Base-by-base conservation (phyloP, 2,113 vertebrate species). In the Engystomops pustulosus region DNA sequence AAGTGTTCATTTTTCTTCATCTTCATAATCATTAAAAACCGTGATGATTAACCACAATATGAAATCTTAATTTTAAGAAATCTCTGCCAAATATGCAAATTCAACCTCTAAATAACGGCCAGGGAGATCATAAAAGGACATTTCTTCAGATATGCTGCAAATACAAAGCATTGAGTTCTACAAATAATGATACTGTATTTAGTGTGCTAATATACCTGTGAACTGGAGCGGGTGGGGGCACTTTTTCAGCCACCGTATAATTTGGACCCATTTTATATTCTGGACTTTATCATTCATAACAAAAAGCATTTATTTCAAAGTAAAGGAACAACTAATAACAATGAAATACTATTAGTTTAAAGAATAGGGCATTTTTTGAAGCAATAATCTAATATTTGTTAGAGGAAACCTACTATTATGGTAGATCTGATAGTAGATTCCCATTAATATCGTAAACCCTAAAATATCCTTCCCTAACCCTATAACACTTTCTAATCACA, bases 11-110 rank as follows among this genome's bases (percentile, higher is more conserved):
- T 69, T 41, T 12, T 4, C 67, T 69, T 38, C 20, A 41, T 70
- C 34, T 44, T 70, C 36, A 70, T 70, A 70, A 44, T 70, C 36
- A 44, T 70, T 70, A 44, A 69, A 38, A 69, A 70, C 36, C 12
- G 15, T 10, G 34, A 41, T 70, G 36, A 44, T 70, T 70, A 70
- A 70, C 68, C 68, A 44, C 36, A 70, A 41, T 23, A 70, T 69
- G 17, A 36, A 38, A 36, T 68, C 18, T 41, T 69, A 10, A 70
- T 44, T 70, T 69, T 6, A 36, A 34, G 0, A 30, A 32, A 68
- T 68, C 32, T 7, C 17, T 68, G 65, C 65, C 65, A 68, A 67
- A 67, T 67, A 67, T 67, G 27, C n/a, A 10, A 36, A 69, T 70
- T n/a, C 36, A 23, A 23, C n/a, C 68, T 70, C 3, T 23, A 70